These are phyloP conservation scores for Edolisoma coerulescens DNA, from an alignment of 2,113 vertebrate species.

Conservation along the genomic window DNA sequence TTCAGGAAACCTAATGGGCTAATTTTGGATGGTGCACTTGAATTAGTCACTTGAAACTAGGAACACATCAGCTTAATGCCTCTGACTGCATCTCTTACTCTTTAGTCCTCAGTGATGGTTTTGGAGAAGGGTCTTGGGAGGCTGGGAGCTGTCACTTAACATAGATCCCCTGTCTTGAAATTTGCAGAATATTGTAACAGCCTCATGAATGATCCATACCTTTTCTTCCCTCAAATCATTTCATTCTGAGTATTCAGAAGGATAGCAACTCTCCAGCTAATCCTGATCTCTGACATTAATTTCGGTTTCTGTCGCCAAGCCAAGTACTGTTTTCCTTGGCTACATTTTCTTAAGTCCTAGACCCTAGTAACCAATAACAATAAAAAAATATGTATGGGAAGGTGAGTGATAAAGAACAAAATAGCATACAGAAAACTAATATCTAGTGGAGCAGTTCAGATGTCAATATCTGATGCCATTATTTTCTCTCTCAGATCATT, in stretches of 20 bases:
- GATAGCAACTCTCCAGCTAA: not conserved
- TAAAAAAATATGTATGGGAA: not conserved
- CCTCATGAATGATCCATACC: not conserved
- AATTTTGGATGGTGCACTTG: not conserved
- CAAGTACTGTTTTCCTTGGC: not conserved
- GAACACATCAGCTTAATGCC: not conserved
- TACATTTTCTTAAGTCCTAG: not conserved
- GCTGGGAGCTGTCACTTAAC: not conserved
- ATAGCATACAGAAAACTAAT: conserved; percentile 41
- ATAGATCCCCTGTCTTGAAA: not conserved
- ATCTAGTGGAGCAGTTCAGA: conserved; percentile 35
- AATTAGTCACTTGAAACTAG: not conserved
- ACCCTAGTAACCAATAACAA: not conserved
- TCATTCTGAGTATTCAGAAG: not conserved
- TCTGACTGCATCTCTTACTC: not conserved
- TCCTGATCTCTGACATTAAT: not conserved
- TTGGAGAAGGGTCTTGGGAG: not conserved
- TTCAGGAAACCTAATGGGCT: not conserved
- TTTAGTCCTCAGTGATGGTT: not conserved
- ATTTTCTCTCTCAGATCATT: conserved; percentile 50
- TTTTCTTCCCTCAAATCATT: not conserved
- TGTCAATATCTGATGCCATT: conserved; percentile 56
- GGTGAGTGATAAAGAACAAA: not conserved
- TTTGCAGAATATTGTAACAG: not conserved
- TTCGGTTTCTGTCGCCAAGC: not conserved